Evolutionary conservation across 2,113 vertebrate species (phyloP), one percentile per base, ranked within the genome.

Genomic region (Terrapene triunguis): DNA sequence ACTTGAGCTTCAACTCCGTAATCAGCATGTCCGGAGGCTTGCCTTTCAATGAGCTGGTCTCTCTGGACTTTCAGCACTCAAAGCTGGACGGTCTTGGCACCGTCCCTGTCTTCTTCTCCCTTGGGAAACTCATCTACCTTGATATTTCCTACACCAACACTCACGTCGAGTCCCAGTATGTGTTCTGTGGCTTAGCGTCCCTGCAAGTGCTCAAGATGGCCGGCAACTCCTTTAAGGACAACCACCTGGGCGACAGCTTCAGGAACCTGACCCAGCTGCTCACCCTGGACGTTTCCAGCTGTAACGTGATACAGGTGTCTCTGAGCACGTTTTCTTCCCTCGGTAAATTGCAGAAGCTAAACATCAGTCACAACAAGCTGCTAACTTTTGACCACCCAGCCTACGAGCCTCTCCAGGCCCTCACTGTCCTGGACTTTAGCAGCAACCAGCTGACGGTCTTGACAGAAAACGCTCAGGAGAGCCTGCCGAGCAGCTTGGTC

Each of bases 311-410:
- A 17, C 51, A 93, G 1, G 93, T 99, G 19, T 93, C 94, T 44
- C 81, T 5, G 48, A 89, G 3, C 6, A 97, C 96, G 29, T 98
- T 99, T 84, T 80, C 85, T 2, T 22, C 87, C 19, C 98, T 99
- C 17, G 80, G 16, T 59, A 94, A 93, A 55, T 97, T 99, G 38
- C 83, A 81, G 62, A 82, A 96, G 27, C 90, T 99, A 44, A 97
- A 98, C 81, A 95, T 99, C 88, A 98, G 98, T 94, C 95, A 97
- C 81, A 99, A 99, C 80, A 98, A 97, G 14, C 91, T 99, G 27
- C 35, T 98, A 35, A 85, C 22, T 16, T 95, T 99, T 12, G 97
- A 98, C 91, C 87, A 92, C 51, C 50, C 62, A 7, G 69, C 92
- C 80, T 98, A 96, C 50, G 48, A 82, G 48, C 88, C 95, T 0